phyloP scores from a whole-genome alignment of 2,888 invertebrate species.

The Polymixis flavicincta region DNA sequence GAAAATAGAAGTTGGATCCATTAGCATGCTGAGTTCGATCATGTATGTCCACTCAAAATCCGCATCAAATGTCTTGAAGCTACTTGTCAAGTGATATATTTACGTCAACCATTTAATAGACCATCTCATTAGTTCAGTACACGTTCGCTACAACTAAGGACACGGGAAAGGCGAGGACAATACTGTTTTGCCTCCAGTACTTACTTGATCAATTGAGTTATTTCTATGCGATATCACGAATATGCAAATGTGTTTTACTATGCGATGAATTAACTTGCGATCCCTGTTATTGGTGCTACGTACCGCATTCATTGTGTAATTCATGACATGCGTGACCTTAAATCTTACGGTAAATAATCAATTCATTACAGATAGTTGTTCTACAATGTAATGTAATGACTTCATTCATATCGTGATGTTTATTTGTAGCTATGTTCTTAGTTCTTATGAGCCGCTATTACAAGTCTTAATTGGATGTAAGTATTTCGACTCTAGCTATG shows the following conservation, averaged over 20 bases:
- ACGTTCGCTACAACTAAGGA: slow-evolving; percentile 85
- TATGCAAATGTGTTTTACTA: slow-evolving; percentile 78
- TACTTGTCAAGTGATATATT: slow-evolving; percentile 77
- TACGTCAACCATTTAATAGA: slow-evolving; percentile 84
- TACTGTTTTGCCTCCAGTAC: slow-evolving; percentile 65
- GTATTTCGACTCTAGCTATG: not conserved
- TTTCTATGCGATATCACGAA: slow-evolving; percentile 80
- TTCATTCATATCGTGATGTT: slow-evolving; percentile 42
- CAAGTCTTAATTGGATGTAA: not conserved
- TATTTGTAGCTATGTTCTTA: slow-evolving; percentile 11
- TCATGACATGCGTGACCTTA: slow-evolving; percentile 67
- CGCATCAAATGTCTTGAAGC: slow-evolving; percentile 51
- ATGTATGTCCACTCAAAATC: slow-evolving; percentile 59
- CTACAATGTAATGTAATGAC: slow-evolving; percentile 45
- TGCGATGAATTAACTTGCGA: slow-evolving; percentile 74
- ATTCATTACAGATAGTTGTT: slow-evolving; percentile 50
- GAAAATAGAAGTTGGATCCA: slow-evolving; percentile 27
- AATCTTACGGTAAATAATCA: slow-evolving; percentile 65
- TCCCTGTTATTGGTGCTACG: slow-evolving; percentile 74
- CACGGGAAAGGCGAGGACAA: slow-evolving; percentile 80
- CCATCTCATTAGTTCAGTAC: slow-evolving; percentile 86
- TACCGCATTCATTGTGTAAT: slow-evolving; percentile 69
- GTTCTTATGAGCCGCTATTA: not conserved
- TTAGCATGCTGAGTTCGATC: slow-evolving; percentile 46
- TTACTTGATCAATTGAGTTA: slow-evolving; percentile 75